Evolutionary conservation across 1,140 invertebrate species (phyloP), one percentile per base, ranked within the genome.

Genomic region (Drosophila lacertosa): DNA sequence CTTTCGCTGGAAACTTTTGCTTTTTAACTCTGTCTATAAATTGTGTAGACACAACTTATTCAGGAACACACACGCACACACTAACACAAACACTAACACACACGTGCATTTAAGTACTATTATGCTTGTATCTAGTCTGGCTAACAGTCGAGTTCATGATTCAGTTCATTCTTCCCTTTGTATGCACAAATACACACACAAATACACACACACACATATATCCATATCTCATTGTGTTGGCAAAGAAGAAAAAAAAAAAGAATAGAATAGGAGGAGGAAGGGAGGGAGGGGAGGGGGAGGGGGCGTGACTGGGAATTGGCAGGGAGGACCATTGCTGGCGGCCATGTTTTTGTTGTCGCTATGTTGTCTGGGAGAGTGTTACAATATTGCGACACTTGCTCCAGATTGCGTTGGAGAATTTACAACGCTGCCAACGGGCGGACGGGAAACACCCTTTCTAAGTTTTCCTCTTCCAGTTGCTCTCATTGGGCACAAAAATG

Each of bases 341-440:
- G 59, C 50, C 45, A 77, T 77, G 69, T 74, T 74, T 55, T 66
- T 62, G 69, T 67, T 53, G 51, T 50, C 26, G n/a, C 42, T 42
- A 16, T 50, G 42, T 59, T 59, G 62, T 66, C 75, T 75, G 65
- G 39, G 42, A 74, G 75, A 66, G 47, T 83, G 79, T 84, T 75
- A 75, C 80, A 82, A 83, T 81, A 76, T 74, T 72, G 80, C 79
- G 80, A 84, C 84, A 89, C 84, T 89, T 89, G 84, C 77, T 89
- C 84, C 76, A 89, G 84, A 89, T 89, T 89, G 86, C 77, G 67
- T 51, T 39, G 77, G 86, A 67, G 69, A 89, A 89, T 89, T 89
- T 89, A 89, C 81, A 82, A 67, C 74, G 73, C 45, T 86, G 76
- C 80, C 62, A 59, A 73, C 55, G 57, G 81, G 70, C 69, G 20